Conservation (phyloP, 2,888 invertebrate species). For the Xylophagus ater region DNA sequence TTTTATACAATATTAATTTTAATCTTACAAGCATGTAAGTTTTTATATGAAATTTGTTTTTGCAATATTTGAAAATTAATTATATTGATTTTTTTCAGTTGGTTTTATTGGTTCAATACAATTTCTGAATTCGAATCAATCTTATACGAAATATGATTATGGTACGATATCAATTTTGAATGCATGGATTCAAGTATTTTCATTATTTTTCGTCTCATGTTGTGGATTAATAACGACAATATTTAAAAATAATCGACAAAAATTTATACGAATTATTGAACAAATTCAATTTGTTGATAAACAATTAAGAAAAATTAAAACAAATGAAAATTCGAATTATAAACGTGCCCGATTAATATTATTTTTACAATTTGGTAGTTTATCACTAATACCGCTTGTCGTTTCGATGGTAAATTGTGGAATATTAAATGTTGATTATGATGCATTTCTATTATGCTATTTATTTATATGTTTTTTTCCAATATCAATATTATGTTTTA, state of each 20-base stretch:
- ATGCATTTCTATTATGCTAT: constrained; percentile 3
- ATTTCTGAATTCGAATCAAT: constrained; percentile 1
- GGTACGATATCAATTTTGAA: constrained; percentile 3
- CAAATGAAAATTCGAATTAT: background rate
- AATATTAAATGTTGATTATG: constrained; percentile 4
- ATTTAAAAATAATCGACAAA: background rate
- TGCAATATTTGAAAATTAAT: too few relatives aligned
- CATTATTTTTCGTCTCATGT: constrained; percentile 1
- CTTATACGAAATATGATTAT: constrained; percentile 6
- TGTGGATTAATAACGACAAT: constrained; percentile 1
- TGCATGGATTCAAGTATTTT: constrained; percentile 4
- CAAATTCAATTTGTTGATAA: constrained; percentile 1
- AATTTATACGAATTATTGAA: constrained; percentile 1
- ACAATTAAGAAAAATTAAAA: constrained; percentile 1
- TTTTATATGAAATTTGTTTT: too few relatives aligned
- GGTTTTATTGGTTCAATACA: constrained; percentile 2
- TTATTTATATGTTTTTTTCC: constrained; percentile 11
- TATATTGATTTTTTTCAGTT: too few relatives aligned
- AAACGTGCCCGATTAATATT: background rate
- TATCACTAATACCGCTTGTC: constrained; percentile 4
- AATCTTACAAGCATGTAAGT: too few relatives aligned
- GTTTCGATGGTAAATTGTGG: constrained; percentile 11
- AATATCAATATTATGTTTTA: constrained; percentile 4
- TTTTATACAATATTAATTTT: too few relatives aligned
- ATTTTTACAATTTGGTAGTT: background rate